Evolutionary conservation across 2,113 vertebrate species (phyloP).

Genomic region (Nettapus auritus): DNA sequence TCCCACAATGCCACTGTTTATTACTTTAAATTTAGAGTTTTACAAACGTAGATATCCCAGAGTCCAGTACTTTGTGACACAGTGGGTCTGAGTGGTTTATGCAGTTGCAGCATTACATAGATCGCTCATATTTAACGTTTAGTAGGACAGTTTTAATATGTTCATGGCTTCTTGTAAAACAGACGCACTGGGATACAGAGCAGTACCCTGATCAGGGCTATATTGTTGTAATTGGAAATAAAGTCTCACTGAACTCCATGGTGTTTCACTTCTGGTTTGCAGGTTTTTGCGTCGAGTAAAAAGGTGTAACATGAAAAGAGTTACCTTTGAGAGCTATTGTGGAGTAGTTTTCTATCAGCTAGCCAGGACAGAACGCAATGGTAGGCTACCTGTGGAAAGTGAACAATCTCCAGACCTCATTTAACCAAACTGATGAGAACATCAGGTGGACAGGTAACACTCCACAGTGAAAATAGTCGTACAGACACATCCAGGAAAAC

Average conservation of each 20-base stretch:
- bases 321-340: background rate
- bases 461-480: conserved; percentile 3
- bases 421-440: conserved; percentile 37
- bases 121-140: background rate
- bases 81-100: background rate
- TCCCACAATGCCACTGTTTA: conserved; percentile 17
- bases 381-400: background rate
- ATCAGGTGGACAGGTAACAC: background rate
- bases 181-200: background rate
- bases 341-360: background rate
- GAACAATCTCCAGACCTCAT: conserved; percentile 13
- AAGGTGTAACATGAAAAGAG: background rate
- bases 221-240: background rate
- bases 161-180: background rate
- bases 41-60: conserved; percentile 2
- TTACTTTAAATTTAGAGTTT: conserved; percentile 56
- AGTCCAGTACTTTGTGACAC: background rate
- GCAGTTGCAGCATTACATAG: background rate
- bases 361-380: background rate
- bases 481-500: conserved; percentile 44
- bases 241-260: background rate
- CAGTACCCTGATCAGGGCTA: background rate
- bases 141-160: background rate
- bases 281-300: background rate
- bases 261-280: background rate